Evolutionary conservation across 1,140 invertebrate genomes (phyloP).

Genomic region (Maniola jurtina): DNA sequence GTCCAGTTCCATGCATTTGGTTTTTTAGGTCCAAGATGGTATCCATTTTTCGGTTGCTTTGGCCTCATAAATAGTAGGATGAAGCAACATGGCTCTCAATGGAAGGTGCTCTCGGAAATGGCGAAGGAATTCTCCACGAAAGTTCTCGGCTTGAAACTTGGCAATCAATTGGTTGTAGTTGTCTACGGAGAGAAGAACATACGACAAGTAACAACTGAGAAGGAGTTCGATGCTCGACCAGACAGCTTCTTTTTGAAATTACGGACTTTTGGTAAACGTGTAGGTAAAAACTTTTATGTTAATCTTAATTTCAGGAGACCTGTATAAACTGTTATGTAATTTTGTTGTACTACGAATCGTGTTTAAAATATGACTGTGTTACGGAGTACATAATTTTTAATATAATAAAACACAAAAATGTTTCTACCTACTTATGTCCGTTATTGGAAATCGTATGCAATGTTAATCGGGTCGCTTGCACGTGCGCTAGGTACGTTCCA

Average conservation of each 20-base stretch:
- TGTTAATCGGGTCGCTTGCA: no score
- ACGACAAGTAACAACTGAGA: conserved; percentile 3
- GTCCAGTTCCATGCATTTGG: background rate
- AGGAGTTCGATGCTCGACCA: conserved; percentile 24
- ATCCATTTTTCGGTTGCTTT: conserved; percentile 26
- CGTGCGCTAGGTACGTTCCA: no score
- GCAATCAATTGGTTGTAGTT: conserved; percentile 19
- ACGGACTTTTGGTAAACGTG: conserved; percentile 20
- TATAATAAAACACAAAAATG: no score
- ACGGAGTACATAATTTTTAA: no score
- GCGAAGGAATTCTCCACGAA: conserved; percentile 23
- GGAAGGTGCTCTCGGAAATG: conserved; percentile 22
- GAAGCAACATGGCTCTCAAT: conserved; percentile 17
- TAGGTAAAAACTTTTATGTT: conserved; percentile 5
- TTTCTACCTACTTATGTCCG: no score
- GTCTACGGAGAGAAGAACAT: conserved; percentile 25
- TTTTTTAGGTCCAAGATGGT: conserved; percentile 25
- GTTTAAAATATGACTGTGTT: no score
- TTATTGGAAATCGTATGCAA: no score
- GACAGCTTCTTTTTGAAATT: conserved; percentile 22
- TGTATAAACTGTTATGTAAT: no score
- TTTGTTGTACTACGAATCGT: no score
- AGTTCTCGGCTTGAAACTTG: conserved; percentile 23
- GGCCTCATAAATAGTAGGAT: conserved; percentile 11
- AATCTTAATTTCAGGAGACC: no score